Percentiles rank a stretch among this genome's conserved stretches.
phyloP scores from a whole-genome alignment of 2,888 invertebrate genomes.

The Orthosia gracilis region DNA sequence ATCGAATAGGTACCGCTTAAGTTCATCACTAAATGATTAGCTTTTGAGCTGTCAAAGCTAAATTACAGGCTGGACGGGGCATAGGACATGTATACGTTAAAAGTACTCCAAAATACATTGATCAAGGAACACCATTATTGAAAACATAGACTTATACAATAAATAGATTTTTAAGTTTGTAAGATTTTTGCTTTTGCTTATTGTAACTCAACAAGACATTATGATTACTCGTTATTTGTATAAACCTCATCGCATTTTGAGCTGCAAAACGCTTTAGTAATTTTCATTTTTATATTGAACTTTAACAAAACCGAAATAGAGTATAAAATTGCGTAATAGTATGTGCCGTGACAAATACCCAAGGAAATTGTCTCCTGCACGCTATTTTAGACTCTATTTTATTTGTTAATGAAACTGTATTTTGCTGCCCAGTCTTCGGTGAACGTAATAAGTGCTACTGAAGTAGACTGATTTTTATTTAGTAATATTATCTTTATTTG shows the following conservation, averaged over 20 bases:
- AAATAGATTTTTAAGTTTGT: not conserved
- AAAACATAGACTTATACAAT: not conserved
- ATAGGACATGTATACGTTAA: too few species aligned
- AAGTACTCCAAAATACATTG: too few species aligned
- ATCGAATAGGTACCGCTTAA: too few species aligned
- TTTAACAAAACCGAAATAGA: not conserved
- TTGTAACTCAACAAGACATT: conserved; percentile 18
- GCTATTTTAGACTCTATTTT: conserved; percentile 11
- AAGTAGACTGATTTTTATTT: conserved; percentile 51
- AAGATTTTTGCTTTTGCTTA: conserved; percentile 14
- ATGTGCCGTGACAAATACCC: not conserved
- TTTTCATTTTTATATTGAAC: conserved; percentile 18
- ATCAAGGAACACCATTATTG: not conserved
- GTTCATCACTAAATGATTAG: too few species aligned
- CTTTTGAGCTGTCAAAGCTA: too few species aligned
- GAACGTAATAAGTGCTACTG: conserved; percentile 26
- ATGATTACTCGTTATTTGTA: not conserved
- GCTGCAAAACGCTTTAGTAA: not conserved
- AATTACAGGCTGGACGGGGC: too few species aligned
- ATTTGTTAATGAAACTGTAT: not conserved
- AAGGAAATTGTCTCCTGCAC: not conserved
- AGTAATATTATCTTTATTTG: not conserved
- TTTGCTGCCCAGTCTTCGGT: not conserved
- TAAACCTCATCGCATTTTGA: not conserved
- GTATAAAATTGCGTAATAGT: conserved; percentile 9